Evolutionary conservation across 2,797 vertebrate genomes (phyloP), one percentile per base, ranked within the genome.

Genomic region (Pseudochromis fuscus): DNA sequence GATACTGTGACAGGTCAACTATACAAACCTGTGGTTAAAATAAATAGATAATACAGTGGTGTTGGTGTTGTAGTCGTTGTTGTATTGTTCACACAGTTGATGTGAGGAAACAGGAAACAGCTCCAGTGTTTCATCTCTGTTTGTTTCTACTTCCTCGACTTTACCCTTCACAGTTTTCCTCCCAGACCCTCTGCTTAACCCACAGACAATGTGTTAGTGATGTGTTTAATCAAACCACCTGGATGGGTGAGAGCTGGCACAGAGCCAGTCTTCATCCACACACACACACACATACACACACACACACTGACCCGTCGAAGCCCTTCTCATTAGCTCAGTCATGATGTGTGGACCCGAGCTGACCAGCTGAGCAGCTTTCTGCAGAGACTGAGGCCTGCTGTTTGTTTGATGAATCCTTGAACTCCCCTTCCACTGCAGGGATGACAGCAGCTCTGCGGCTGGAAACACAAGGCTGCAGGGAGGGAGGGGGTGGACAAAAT

Each of bases 161-260:
- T 68, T 67, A 37, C 57, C 73, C 66, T 71, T 64, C 70, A 62
- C 25, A 11, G 24, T 4, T 68, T 45, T 46, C 28, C 62, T 74
- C 45, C 48, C 55, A 75, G 61, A 33, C 48, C 10, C 30, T 33
- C 42, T 53, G 59, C 31, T 87, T 82, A 79, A 83, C 73, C 71
- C 68, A 48, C 72, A 80, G 82, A 87, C 82, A 85, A 58, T 37
- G 81, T 83, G 77, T 86, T 81, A 73, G 75, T 21, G 62, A 77
- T 65, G 87, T 78, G 77, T 89, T 91, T 86, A 86, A 90, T 91
- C 86, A 89, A 72, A 74, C 60, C 76, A 67, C 60, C 60, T 78
- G 79, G 72, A 87, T 71, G 57, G 79, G 65, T 57, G 46, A 60
- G 51, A 67, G 76, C 19, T 89, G 83, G 87, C 64, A 28, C 7